Base-by-base conservation (phyloP, 2,113 vertebrate genomes). In the Stercorarius parasiticus region DNA sequence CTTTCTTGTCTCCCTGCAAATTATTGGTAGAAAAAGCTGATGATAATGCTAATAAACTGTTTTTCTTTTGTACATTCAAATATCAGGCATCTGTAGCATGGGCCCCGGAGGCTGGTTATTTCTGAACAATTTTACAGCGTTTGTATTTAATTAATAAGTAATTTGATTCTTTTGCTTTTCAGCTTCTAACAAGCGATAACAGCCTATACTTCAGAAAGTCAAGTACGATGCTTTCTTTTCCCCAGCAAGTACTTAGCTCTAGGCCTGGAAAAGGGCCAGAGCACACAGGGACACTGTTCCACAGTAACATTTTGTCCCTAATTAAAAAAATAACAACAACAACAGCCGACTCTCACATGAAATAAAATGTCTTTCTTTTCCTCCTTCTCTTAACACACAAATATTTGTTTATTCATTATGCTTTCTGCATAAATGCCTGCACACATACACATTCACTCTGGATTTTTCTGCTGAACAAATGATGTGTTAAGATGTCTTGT, bases 281-380 rank as follows among this genome's bases (percentile, higher is more conserved):
- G 64, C 80, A 93, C 92, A 85, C 56, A 91, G 83, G 69, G 86
- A 91, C 74, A 82, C 71, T 81, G 88, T 86, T 91, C 49, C 58
- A 70, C 82, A 83, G 84, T 72, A 91, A 97, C 79, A 93, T 97
- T 97, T 94, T 97, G 88, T 97, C 90, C 72, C 36, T 96, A 85
- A 87, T 89, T 82, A 25, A 69, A 92, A 81, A 91, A 93, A 85
- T 1, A 88, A 64, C 3, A 82, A 80, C 22, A 89, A 82, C 85
- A 92, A 81, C 30, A 47, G 73, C 32, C 1, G 1, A 59, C 65
- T 92, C 3, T 6, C 42, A 59, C 79, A 58, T 50, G n/a, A 88
- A 93, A 86, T 74, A 78, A 82, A 91, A 59, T 2, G 3, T 49
- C 67, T 86, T 90, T 96, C 72, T 94, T 83, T 69, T 88, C 55